Base-by-base conservation (phyloP, 1,140 invertebrate genomes). In the Aphaenogaster rudis region DNA sequence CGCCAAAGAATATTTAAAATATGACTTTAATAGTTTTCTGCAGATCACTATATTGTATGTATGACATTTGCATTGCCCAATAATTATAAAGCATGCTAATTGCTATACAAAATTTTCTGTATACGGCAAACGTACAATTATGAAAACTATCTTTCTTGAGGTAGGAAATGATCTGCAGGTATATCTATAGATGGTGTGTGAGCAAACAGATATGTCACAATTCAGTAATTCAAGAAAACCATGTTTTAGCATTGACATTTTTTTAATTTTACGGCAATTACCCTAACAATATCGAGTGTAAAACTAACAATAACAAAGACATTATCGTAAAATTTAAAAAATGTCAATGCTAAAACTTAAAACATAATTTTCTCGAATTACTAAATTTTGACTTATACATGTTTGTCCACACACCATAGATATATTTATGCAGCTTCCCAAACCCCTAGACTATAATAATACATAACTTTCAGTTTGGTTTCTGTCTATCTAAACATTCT, bases 71-170 rank as follows among this genome's bases (percentile, higher is more conserved):
- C 0, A 42, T 13, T 67, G 6, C 4, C 3, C 39, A 72, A 50
- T 72, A 45, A 69, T 13, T 69, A 2, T n/a, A 45, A 42, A n/a
- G 64, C 67, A 50, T 71, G 28, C 28, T 28, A 28, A 33, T 36
- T 48, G 33, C 9, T 17, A 8, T 50, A 36, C 28, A 33, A 71
- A 11, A 15, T 15, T 21, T 15, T 48, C 67, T 50, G 45, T 15
- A 33, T 48, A 50, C 21, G 45, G 50, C 67, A 71, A 71, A n/a
- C n/a, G 7, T 71, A 11, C 45, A 71, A 21, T 71, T 71, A 71
- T 50, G 42, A 69, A 69, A 45, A 48, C 50, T 71, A 50, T 13
- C 50, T 48, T 50, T 48, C 28, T 28, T 28, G 28, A 28, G 42
- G 21, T 71, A 13, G 67, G 17, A 15, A 71, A 28, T 28, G 28